Percentiles rank a stretch among this genome's conserved stretches.
These are phyloP conservation scores for Blastobasis adustella DNA, from an alignment of 2,888 invertebrate species.

Conservation along the genomic window DNA sequence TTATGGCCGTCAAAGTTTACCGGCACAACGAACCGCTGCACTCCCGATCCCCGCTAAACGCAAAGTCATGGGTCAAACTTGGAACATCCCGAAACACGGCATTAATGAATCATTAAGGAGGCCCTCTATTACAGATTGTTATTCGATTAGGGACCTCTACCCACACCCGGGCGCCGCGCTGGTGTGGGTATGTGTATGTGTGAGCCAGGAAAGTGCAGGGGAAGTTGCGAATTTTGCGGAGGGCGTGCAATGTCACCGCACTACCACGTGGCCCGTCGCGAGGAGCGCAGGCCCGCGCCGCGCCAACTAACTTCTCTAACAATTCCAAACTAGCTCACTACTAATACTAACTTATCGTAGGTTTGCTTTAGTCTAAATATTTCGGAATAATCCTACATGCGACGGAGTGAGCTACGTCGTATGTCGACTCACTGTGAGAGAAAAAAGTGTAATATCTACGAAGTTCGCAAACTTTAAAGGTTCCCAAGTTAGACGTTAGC, in stretches of 20 bases:
- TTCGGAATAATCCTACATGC: too few species aligned
- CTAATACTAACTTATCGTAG: too few species aligned
- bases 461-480: too few species aligned
- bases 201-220: slow-evolving; percentile 18
- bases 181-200: slow-evolving; percentile 4
- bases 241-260: slow-evolving; percentile 57
- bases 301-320: background rate
- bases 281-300: slow-evolving; percentile 58
- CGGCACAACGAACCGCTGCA: too few species aligned
- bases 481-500: too few species aligned
- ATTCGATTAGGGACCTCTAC: slow-evolving; percentile 46
- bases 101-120: slow-evolving; percentile 65
- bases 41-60: too few species aligned
- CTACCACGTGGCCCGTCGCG: slow-evolving; percentile 64
- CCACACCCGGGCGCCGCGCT: slow-evolving; percentile 26
- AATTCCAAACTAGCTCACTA: background rate
- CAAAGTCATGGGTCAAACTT: slow-evolving; percentile 13
- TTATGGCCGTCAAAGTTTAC: too few species aligned
- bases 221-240: slow-evolving; percentile 56
- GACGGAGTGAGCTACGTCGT: too few species aligned
- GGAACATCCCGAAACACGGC: slow-evolving; percentile 28
- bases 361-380: too few species aligned
- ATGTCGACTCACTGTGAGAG: too few species aligned
- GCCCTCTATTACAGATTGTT: slow-evolving; percentile 49
- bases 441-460: too few species aligned